Base-by-base conservation (phyloP, 35 echinoderm and acorn worm genomes). In the Chiridota heheva region DNA sequence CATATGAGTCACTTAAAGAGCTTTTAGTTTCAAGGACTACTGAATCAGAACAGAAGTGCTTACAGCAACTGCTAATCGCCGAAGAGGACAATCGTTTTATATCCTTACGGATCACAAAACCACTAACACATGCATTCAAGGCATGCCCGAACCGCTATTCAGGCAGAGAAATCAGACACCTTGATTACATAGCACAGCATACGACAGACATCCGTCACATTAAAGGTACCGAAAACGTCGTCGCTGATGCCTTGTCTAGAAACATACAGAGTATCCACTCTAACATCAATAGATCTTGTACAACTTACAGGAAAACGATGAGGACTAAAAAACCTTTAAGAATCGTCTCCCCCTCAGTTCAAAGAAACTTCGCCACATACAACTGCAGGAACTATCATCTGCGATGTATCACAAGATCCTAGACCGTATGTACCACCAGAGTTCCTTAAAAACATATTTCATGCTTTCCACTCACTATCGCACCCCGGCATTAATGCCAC, bases 41-140 rank as follows among this genome's bases (percentile, higher is more conserved):
- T n/a, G n/a, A n/a, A n/a, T n/a, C n/a, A n/a, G n/a, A n/a, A n/a
- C n/a, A n/a, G n/a, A n/a, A n/a, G n/a, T n/a, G n/a, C n/a, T n/a
- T n/a, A n/a, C n/a, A n/a, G n/a, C n/a, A n/a, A n/a, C n/a, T n/a
- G n/a, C n/a, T n/a, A n/a, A 88, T 24, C 13, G 49, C 16, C 22
- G 82, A n/a, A 51, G 65, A 74, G 87, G 77, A 1, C 58, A 42
- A 36, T 1, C 44, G 1, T 89, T 89, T 28, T 40, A 44, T 31
- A 39, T 83, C 25, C 40, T 42, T 10, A 89, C 86, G 1, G 68
- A 89, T 40, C 86, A 83, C 45, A 89, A n/a, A 89, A 53, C 66
- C 78, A 0, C 36, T 89, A 17, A 78, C 44, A 2, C 56, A 39
- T 55, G 60, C 86, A 5, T 69, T 81, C 30, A 1, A 12, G 13